Base-by-base conservation (phyloP, 2,797 vertebrate genomes). In the Pelochelys cantorii region DNA sequence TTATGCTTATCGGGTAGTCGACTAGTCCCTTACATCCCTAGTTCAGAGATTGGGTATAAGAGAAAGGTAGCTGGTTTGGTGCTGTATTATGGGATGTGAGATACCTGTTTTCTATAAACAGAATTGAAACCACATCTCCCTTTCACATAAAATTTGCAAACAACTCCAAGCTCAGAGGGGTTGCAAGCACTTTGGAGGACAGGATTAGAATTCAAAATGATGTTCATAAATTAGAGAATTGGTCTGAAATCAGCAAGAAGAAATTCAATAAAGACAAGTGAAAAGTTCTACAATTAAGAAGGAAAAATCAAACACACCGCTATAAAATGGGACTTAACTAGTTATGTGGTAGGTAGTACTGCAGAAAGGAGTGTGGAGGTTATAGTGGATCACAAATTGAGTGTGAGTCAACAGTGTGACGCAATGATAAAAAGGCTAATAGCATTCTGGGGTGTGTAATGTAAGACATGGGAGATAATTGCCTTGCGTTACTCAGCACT, bases 61-160 rank as follows among this genome's bases (percentile, higher is more conserved):
- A 94, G 96, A 88, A 88, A 20, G 92, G 92, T 95, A 96, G 88
- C 94, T 95, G 96, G 96, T 97, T 95, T 1, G 4, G 1, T 88
- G 68, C 88, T 97, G 91, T 84, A 85, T 91, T 91, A 87, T 52
- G 59, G 93, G 94, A 95, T 92, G 81, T 88, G 92, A 84, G 75
- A 83, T 96, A 68, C 85, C 81, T 62, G 75, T 96, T 97, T 96
- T 88, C 95, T 94, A 22, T 87, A 93, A 92, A 95, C 84, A 84
- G 88, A 13, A 82, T 86, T 92, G 80, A 79, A 94, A 29, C 88
- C 91, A 85, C 55, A 92, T 83, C 90, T 95, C 95, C 89, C 85
- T 94, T 87, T 37, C n/a, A 68, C 65, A 34, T 20, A 18, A 68
- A 34, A 34, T 68, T 68, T 68, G 17, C n/a, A 34, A n/a, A 11